phyloP scores from a whole-genome alignment of 2,797 vertebrate genomes.

The Lates japonicus region DNA sequence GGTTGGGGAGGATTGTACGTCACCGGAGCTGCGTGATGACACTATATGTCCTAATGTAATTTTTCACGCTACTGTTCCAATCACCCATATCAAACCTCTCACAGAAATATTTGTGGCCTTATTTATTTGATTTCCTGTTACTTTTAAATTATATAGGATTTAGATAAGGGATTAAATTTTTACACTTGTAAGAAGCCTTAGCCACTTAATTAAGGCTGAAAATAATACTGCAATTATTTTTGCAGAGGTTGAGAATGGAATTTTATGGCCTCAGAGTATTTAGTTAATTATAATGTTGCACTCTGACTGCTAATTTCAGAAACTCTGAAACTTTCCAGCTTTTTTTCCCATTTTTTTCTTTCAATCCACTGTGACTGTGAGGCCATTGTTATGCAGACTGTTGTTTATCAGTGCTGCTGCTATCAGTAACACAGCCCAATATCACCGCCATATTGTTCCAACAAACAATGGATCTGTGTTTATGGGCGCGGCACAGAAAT shows the following conservation, averaged over 20 bases:
- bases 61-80: constrained; percentile 86
- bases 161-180: constrained; percentile 85
- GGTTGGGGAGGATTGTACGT: constrained; percentile 80
- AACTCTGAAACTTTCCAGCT: constrained; percentile 49
- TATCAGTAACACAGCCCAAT: constrained; percentile 75
- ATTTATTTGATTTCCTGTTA: constrained; percentile 87
- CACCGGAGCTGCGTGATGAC: constrained; percentile 80
- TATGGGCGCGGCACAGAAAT: constrained; percentile 54
- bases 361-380: constrained; percentile 24
- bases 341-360: constrained; percentile 9
- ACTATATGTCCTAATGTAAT: constrained; percentile 84
- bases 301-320: constrained; percentile 68
- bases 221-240: constrained; percentile 86
- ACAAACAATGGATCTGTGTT: constrained; percentile 74
- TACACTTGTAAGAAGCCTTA: constrained; percentile 85
- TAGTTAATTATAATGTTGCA: constrained; percentile 74
- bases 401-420: constrained; percentile 74
- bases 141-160: constrained; percentile 88
- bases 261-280: constrained; percentile 73
- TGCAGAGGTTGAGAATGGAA: constrained; percentile 66
- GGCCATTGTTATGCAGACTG: constrained; percentile 71
- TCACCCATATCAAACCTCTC: constrained; percentile 87
- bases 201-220: constrained; percentile 85
- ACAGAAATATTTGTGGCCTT: too few species aligned
- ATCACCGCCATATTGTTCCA: constrained; percentile 73